phyloP scores from a whole-genome alignment of 2,113 vertebrate species.

The Syrrhaptes paradoxus region DNA sequence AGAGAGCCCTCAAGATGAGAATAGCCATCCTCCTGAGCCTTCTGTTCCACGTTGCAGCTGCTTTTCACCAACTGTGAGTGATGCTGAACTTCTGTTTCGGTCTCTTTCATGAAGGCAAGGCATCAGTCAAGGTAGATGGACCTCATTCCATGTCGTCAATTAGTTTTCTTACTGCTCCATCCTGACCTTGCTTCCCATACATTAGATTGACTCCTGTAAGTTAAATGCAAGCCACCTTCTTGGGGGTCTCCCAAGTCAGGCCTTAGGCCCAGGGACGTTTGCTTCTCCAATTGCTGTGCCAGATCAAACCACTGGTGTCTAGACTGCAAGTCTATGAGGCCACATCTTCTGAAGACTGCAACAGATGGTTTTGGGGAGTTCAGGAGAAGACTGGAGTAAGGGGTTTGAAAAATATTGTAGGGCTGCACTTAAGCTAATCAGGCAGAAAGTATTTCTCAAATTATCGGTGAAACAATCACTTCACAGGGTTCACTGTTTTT shows the following conservation, averaged over 20 bases:
- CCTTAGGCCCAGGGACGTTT: neutral
- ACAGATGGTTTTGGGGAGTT: neutral
- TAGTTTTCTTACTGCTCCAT: neutral
- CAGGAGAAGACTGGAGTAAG: neutral
- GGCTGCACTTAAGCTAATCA: neutral
- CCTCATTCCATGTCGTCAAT: neutral
- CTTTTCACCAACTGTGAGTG: slow-evolving; percentile 64
- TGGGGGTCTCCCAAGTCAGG: neutral
- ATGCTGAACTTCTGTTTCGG: neutral
- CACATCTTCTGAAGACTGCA: neutral
- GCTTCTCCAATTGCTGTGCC: neutral
- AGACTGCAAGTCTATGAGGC: neutral
- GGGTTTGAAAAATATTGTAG: neutral
- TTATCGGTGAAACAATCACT: neutral
- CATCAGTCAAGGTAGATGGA: neutral
- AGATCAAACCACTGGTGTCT: neutral
- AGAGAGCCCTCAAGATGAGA: slow-evolving; percentile 12
- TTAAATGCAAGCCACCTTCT: neutral
- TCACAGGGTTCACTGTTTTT: neutral
- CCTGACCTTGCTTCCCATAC: neutral
- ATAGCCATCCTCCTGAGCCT: slow-evolving; percentile 1
- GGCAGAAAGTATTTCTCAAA: neutral
- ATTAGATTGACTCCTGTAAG: neutral
- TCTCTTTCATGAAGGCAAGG: neutral
- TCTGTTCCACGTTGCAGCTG: slow-evolving; percentile 9